phyloP scores from a whole-genome alignment of 2,888 invertebrate genomes.

The Leptinotarsa juncta region DNA sequence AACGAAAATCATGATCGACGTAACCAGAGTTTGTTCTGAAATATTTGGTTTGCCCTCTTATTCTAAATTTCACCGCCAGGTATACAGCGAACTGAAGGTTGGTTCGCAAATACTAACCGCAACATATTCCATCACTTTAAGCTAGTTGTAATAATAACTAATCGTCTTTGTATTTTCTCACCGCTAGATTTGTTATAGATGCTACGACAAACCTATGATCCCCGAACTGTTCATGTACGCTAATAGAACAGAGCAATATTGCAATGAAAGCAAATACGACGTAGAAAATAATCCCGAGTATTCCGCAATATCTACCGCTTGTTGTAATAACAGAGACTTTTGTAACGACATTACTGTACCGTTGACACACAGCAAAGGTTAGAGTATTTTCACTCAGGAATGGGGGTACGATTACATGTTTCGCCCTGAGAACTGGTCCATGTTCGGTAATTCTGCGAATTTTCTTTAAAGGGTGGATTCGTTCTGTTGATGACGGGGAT shows the following conservation, averaged over 20 bases:
- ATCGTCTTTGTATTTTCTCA: constrained; percentile 35
- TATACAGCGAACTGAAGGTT: too few relatives aligned
- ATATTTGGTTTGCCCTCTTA: too few relatives aligned
- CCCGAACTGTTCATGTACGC: constrained; percentile 51
- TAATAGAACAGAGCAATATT: constrained; percentile 56
- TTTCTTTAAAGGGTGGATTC: background rate
- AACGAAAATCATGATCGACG: too few relatives aligned
- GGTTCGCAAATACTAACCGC: background rate
- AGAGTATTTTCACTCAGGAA: constrained; percentile 30
- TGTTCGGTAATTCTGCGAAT: constrained; percentile 25
- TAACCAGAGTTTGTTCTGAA: too few relatives aligned
- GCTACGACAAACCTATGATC: constrained; percentile 53
- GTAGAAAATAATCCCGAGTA: constrained; percentile 50
- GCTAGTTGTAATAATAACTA: constrained; percentile 23
- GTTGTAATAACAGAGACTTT: constrained; percentile 77
- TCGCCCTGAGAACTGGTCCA: constrained; percentile 29
- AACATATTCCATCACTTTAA: background rate
- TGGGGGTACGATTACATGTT: constrained; percentile 35
- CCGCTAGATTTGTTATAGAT: constrained; percentile 56
- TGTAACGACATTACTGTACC: constrained; percentile 70
- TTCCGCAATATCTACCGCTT: constrained; percentile 59
- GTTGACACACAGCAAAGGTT: constrained; percentile 27
- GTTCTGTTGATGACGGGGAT: background rate
- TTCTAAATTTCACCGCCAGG: too few relatives aligned
- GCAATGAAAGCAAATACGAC: constrained; percentile 52